Base-by-base conservation (phyloP, 2,113 vertebrate species). In the Pycnonotus jocosus region DNA sequence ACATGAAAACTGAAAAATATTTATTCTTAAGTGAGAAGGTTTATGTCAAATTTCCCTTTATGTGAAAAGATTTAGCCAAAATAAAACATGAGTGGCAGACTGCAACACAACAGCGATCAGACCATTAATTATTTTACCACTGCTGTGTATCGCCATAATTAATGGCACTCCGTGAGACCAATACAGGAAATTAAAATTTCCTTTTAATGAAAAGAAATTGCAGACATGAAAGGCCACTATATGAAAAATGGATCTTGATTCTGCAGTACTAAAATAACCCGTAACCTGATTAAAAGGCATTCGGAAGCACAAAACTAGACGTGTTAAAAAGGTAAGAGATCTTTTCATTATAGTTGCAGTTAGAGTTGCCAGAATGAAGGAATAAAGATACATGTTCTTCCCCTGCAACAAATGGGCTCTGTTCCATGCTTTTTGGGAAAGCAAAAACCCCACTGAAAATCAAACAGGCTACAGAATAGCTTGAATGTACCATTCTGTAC, bases 151-250 rank as follows among this genome's bases (percentile, higher is more conserved):
- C 6, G 4, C 51, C 48, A 33, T 71, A 95, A 94, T 57, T 60
- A 73, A 88, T 27, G 27, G 48, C 69, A 68, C 50, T 64, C 61
- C 4, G 19, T 44, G 78, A 95, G 44, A 90, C 54, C 40, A 84
- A 83, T 48, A 80, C 57, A 93, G 74, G 58, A 77, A 95, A 94
- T 81, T 62, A 64, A 79, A 57, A 92, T 79, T 91, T 87, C 54
- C 78, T 91, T 91, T 82, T 57, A 95, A 95, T 91, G 72, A 62
- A 76, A 83, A 42, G 40, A 90, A 93, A 81, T 56, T 6, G 4
- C 31, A n/a, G 69, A 89, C 73, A 86, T 38, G 77, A 88, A 92
- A 96, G 76, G 60, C 74, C 37, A 51, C 51, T 62, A 12, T 20
- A 62, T 50, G 62, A 81, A 79, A 93, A 94, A 91, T 61, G 38